Conservation (phyloP, 2,888 invertebrate genomes). For the Cyaniris semiargus region DNA sequence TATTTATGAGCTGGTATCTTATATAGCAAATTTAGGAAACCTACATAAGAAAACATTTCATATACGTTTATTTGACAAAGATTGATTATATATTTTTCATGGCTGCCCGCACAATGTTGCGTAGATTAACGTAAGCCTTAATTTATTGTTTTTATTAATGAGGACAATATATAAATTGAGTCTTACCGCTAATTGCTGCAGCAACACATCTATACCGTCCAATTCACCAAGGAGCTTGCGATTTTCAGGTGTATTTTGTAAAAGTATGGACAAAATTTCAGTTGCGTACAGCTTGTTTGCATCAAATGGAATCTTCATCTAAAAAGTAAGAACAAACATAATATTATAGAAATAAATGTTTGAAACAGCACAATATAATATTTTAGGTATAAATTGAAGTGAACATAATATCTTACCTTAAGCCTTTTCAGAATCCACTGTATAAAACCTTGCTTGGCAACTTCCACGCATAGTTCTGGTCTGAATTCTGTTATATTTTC, state of each 20-base stretch:
- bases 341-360: not conserved
- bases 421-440: conserved; percentile 95
- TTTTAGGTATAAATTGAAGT: too few relatives aligned
- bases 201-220: conserved; percentile 96
- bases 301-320: conserved; percentile 93
- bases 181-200: conserved; percentile 94
- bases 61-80: too few relatives aligned
- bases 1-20: too few relatives aligned
- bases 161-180: not conserved
- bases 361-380: too few relatives aligned
- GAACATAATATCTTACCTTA: conserved; percentile 81
- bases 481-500: conserved; percentile 97
- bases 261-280: conserved; percentile 96
- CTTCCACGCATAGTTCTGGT: conserved; percentile 90
- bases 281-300: conserved; percentile 97
- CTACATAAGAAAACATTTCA: too few relatives aligned
- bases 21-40: too few relatives aligned
- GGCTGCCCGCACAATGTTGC: not conserved
- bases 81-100: not conserved
- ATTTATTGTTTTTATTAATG: not conserved
- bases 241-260: conserved; percentile 94
- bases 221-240: conserved; percentile 91
- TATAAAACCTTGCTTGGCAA: conserved; percentile 94
- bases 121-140: not conserved
- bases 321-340: conserved; percentile 16